Evolutionary conservation across 2,888 invertebrate genomes (phyloP).

Genomic region (Cynaeus angustus): DNA sequence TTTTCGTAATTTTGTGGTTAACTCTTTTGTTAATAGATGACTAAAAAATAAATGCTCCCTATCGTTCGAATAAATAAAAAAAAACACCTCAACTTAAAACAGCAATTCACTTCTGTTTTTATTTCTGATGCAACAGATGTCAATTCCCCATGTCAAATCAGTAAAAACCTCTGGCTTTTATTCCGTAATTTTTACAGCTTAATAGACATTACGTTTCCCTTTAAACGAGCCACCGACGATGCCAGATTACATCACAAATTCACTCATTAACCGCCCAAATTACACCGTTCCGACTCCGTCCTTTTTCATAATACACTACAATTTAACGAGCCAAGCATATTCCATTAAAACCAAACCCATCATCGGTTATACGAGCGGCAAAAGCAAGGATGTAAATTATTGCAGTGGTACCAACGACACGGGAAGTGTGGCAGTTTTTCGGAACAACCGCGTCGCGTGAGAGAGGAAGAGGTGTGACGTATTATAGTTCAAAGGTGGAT

Average conservation of each 20-base stretch:
- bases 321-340: slow-evolving; percentile 38
- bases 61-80: too few species aligned
- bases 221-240: slow-evolving; percentile 45
- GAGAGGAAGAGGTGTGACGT: slow-evolving; percentile 33
- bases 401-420: slow-evolving; percentile 10
- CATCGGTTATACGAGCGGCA: slow-evolving; percentile 26
- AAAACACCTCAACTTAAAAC: too few species aligned
- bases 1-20: too few species aligned
- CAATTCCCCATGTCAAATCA: slow-evolving; percentile 4
- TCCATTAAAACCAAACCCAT: slow-evolving; percentile 41
- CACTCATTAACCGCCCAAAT: slow-evolving; percentile 46
- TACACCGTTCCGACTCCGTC: slow-evolving; percentile 36
- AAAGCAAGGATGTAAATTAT: slow-evolving; percentile 14
- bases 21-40: too few species aligned
- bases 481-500: slow-evolving; percentile 52
- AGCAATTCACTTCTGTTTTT: too few species aligned
- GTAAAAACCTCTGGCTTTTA: slow-evolving; percentile 25
- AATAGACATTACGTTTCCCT: slow-evolving; percentile 45
- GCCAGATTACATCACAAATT: slow-evolving; percentile 47
- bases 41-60: too few species aligned
- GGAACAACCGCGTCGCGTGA: slow-evolving; percentile 3
- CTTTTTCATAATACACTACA: slow-evolving; percentile 45
- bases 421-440: slow-evolving; percentile 17
- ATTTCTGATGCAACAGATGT: slow-evolving; percentile 1
- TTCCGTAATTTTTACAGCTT: slow-evolving; percentile 41